Base-by-base conservation (phyloP, 2,113 vertebrate genomes). In the Ceuthmochares aereus region DNA sequence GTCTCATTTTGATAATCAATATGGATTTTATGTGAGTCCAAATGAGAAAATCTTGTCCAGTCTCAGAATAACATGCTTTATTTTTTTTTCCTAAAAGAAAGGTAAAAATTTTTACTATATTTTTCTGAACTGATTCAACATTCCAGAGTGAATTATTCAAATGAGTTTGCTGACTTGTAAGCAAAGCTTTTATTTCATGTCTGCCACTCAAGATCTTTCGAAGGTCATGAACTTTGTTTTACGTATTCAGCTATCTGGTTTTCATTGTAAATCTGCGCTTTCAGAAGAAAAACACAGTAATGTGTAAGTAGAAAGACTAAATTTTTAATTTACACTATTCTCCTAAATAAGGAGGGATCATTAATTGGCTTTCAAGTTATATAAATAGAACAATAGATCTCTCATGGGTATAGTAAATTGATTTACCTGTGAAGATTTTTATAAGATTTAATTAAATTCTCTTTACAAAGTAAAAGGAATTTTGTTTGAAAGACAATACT, bases 361-460 rank as follows among this genome's bases (percentile, higher is more conserved):
- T 40, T 27, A 56, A 60, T 11, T 84, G 58, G n/a, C 9, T 79
- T 89, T 87, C 62, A 40, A 34, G 78, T 89, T 91, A 87, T 66
- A n/a, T 66, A 54, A 82, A 76, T 58, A 27, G n/a, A 93, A 60
- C 49, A 82, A 36, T 45, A 70, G 45, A 14, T 76, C 7, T 77
- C 30, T 83, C 63, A 9, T 49, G 72, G 10, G 34, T 69, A 18
- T 85, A 91, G 76, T 76, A 87, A 89, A 84, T 25, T 12, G 10
- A 87, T 92, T 76, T 93, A 85, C 87, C 62, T 87, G 36, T 76
- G 51, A 66, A 73, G 30, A 26, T 87, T 87, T 95, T 84, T 4
- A 22, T 54, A 73, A 80, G 18, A 78, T 93, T 79, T 92, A 95
- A 95, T 91, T 78, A 64, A 87, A 64, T 89, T 89, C 14, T 83